A percentile compares a stretch with the other conserved stretches of the same genome.
Conservation (phyloP, 2,888 invertebrate genomes). For the Thecocarcelia acutangulata region DNA sequence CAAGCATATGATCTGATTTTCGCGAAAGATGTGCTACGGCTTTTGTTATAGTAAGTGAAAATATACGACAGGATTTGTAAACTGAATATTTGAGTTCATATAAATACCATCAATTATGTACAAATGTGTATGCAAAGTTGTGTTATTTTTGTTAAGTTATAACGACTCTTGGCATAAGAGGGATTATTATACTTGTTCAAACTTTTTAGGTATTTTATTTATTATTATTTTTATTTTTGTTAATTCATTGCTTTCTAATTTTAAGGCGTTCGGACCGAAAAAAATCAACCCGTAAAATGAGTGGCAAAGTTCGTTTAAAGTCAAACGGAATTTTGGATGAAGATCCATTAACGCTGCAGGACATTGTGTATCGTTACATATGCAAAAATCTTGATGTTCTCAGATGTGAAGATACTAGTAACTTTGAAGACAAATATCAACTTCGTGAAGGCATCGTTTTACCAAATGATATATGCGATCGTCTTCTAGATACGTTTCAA, state of each 20-base stretch:
- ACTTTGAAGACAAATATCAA: slow-evolving; percentile 71
- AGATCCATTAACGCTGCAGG: slow-evolving; percentile 80
- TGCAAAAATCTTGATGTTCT: slow-evolving; percentile 80
- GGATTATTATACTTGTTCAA: too few species aligned
- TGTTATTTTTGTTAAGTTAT: too few species aligned
- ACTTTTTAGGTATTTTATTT: too few species aligned
- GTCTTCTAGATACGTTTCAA: slow-evolving; percentile 81
- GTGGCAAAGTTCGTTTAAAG: slow-evolving; percentile 81
- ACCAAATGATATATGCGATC: slow-evolving; percentile 88
- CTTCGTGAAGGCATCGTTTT: slow-evolving; percentile 84
- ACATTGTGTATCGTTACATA: slow-evolving; percentile 80
- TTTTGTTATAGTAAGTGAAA: too few species aligned
- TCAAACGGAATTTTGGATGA: slow-evolving; percentile 80
- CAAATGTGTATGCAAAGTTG: too few species aligned
- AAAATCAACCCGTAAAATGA: slow-evolving; percentile 74
- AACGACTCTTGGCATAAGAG: too few species aligned
- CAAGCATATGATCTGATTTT: too few species aligned
- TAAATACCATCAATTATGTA: too few species aligned
- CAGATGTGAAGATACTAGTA: slow-evolving; percentile 70
- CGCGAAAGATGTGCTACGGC: too few species aligned
- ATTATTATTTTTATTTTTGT: neutral
- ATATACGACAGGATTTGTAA: too few species aligned
- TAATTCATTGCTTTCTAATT: neutral
- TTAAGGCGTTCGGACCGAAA: slow-evolving; percentile 64
- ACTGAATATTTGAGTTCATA: too few species aligned